Evolutionary conservation across 2,113 vertebrate genomes (phyloP).

Genomic region (Bombycilla garrulus): DNA sequence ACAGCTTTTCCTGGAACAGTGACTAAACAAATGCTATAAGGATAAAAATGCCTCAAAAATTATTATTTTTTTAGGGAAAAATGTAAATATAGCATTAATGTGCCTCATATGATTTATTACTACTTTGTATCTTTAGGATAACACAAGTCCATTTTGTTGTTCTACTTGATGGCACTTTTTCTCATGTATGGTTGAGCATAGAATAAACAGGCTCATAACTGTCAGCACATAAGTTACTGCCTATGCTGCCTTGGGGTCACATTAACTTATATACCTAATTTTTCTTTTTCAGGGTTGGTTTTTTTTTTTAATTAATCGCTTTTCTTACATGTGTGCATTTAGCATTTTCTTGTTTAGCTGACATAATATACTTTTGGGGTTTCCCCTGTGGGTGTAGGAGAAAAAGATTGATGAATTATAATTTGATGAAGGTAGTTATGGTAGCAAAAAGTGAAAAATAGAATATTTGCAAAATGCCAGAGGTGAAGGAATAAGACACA

Average conservation of each 20-base stretch:
- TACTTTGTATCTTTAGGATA: constrained; percentile 62
- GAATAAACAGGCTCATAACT: constrained; percentile 70
- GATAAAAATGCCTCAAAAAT: not conserved
- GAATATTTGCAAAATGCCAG: constrained; percentile 78
- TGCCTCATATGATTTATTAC: constrained; percentile 56
- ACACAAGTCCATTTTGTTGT: constrained; percentile 47
- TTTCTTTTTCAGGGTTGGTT: constrained; percentile 8
- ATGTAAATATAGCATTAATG: not conserved
- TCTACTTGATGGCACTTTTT: constrained; percentile 41
- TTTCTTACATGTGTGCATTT: constrained; percentile 54
- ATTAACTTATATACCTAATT: constrained; percentile 62
- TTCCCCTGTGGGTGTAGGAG: constrained; percentile 19
- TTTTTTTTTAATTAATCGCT: constrained; percentile 66
- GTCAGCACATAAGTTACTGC: constrained; percentile 61
- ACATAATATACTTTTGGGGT: constrained; percentile 33
- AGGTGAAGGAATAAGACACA: constrained; percentile 76
- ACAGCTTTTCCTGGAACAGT: not conserved
- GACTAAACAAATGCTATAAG: not conserved
- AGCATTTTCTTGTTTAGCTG: constrained; percentile 68
- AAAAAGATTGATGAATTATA: constrained; percentile 66
- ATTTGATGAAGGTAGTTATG: constrained; percentile 69
- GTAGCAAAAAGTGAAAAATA: constrained; percentile 61
- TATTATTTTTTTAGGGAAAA: not conserved
- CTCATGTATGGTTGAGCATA: constrained; percentile 31
- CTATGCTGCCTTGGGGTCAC: constrained; percentile 58